These are phyloP conservation scores for Eudasyphora cyanicolor DNA, from an alignment of 2,888 invertebrate species.

Conservation along the genomic window DNA sequence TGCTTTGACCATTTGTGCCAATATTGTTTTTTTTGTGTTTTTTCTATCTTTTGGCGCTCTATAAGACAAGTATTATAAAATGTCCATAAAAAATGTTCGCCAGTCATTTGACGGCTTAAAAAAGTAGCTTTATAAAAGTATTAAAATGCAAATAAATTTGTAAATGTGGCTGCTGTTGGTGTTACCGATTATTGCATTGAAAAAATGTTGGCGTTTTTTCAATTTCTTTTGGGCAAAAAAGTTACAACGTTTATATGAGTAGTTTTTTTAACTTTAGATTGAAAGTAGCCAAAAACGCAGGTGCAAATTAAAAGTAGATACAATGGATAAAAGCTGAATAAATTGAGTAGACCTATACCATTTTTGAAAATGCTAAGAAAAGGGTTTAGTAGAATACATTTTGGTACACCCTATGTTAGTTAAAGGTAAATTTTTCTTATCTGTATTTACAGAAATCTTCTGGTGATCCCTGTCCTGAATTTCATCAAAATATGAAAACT, in stretches of 20 bases:
- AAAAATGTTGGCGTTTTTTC: background rate
- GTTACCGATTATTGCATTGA: background rate
- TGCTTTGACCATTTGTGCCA: slow-evolving; percentile 17
- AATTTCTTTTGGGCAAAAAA: background rate
- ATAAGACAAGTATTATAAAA: background rate
- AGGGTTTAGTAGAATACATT: too few species aligned
- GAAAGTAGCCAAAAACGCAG: too few species aligned
- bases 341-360: too few species aligned
- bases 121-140: background rate
- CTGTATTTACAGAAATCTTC: too few species aligned
- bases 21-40: background rate
- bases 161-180: background rate
- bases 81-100: background rate
- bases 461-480: too few species aligned
- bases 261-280: too few species aligned
- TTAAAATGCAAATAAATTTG: background rate
- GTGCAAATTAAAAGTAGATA: too few species aligned
- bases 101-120: background rate
- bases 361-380: too few species aligned
- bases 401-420: too few species aligned
- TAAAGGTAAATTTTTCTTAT: too few species aligned
- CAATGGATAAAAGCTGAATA: too few species aligned
- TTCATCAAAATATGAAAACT: background rate
- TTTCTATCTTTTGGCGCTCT: slow-evolving; percentile 2
- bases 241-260: too few species aligned